Evolutionary conservation across 2,113 vertebrate genomes (phyloP).

Genomic region (Platycercus adscitus): DNA sequence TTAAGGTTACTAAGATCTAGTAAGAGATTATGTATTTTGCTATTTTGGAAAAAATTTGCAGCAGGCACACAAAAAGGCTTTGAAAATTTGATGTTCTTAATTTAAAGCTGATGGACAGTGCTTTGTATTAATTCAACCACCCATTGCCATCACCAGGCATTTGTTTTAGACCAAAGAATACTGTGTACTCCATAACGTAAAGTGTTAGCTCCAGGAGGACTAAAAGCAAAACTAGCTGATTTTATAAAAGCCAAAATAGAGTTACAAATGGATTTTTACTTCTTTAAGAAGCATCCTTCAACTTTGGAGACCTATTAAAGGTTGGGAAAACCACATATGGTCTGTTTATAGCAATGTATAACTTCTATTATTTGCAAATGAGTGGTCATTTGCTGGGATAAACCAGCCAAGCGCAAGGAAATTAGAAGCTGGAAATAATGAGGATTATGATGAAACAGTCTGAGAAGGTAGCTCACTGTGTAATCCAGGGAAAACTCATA

Average conservation of each 20-base stretch:
- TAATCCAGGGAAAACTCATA: background rate
- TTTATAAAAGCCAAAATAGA: background rate
- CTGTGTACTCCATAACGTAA: background rate
- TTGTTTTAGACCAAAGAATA: background rate
- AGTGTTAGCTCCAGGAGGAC: background rate
- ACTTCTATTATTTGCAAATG: background rate
- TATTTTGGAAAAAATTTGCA: background rate
- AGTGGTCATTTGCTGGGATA: background rate
- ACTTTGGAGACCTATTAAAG: background rate
- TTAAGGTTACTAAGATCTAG: background rate
- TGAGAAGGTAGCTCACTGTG: background rate
- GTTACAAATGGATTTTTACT: background rate
- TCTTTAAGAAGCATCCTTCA: background rate
- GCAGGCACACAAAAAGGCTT: background rate
- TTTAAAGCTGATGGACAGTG: background rate
- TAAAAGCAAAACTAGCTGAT: background rate
- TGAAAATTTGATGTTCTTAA: background rate
- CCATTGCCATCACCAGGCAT: background rate
- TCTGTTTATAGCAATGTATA: background rate
- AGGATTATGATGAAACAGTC: constrained; percentile 19
- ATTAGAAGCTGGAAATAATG: background rate
- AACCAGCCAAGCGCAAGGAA: background rate
- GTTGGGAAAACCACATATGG: background rate
- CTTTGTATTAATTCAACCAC: background rate
- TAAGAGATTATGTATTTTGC: background rate